These are phyloP conservation scores for Aphelenchoides besseyi DNA, from an alignment of 1,140 invertebrate species.

Conservation along the genomic window DNA sequence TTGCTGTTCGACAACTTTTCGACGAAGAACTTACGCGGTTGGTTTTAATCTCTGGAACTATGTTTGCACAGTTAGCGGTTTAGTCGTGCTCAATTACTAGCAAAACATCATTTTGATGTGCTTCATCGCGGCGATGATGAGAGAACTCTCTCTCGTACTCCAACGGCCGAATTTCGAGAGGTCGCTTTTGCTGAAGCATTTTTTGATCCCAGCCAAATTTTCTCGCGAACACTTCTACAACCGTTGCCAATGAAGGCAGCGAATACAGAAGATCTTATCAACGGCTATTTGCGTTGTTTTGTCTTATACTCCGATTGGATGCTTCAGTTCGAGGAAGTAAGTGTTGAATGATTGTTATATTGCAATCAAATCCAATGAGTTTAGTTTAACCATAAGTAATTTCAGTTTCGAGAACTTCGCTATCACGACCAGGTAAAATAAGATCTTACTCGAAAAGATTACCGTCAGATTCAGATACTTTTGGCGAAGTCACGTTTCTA, in stretches of 20 bases:
- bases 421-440: too few species aligned
- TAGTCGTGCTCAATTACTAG: not conserved
- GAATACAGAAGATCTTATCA: not conserved
- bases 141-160: not conserved
- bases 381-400: too few species aligned
- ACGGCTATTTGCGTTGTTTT: constrained; percentile 13
- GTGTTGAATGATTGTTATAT: not conserved
- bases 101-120: not conserved
- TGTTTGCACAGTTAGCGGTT: not conserved
- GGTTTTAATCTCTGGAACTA: not conserved
- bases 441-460: too few species aligned
- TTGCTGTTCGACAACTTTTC: not conserved
- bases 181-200: not conserved
- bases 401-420: too few species aligned
- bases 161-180: constrained; percentile 5
- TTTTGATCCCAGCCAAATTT: not conserved
- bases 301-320: constrained; percentile 3
- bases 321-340: not conserved
- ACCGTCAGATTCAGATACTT: not conserved
- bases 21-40: not conserved
- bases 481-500: not conserved
- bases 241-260: not conserved
- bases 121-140: not conserved
- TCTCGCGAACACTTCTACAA: not conserved
- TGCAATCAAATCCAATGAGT: too few species aligned